These are phyloP conservation scores for Penelope pileata DNA, from an alignment of 2,113 vertebrate species.

Conservation along the genomic window DNA sequence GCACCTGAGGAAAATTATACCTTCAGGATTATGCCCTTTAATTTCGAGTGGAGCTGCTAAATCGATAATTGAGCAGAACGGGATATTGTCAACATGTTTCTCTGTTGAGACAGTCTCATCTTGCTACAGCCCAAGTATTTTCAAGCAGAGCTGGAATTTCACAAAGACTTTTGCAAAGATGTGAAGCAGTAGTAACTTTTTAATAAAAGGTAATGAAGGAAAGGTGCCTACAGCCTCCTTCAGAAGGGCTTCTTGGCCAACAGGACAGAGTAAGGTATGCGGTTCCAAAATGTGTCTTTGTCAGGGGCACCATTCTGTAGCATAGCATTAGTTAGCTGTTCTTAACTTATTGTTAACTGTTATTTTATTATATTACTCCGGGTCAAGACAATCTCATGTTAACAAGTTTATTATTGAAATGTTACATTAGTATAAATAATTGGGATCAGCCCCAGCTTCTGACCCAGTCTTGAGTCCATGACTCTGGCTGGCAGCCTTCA, in stretches of 20 bases:
- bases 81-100: not conserved
- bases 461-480: not conserved
- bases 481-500: not conserved
- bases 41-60: not conserved
- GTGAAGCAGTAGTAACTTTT: not conserved
- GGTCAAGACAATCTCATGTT: not conserved
- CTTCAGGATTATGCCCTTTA: not conserved
- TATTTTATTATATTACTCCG: not conserved
- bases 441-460: not conserved
- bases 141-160: not conserved
- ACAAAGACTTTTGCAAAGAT: not conserved
- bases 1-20: not conserved
- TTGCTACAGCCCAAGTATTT: not conserved
- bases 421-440: not conserved
- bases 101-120: not conserved
- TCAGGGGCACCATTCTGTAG: rapidly evolving
- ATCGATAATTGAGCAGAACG: not conserved
- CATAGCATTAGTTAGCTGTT: not conserved
- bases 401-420: slow-evolving; percentile 12
- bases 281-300: not conserved
- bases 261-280: not conserved
- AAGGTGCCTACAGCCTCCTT: not conserved
- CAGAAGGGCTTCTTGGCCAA: not conserved
- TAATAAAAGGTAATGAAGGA: not conserved
- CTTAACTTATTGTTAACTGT: not conserved